phyloP scores from a whole-genome alignment of 2,797 vertebrate species.

The Hemibagrus guttatus region DNA sequence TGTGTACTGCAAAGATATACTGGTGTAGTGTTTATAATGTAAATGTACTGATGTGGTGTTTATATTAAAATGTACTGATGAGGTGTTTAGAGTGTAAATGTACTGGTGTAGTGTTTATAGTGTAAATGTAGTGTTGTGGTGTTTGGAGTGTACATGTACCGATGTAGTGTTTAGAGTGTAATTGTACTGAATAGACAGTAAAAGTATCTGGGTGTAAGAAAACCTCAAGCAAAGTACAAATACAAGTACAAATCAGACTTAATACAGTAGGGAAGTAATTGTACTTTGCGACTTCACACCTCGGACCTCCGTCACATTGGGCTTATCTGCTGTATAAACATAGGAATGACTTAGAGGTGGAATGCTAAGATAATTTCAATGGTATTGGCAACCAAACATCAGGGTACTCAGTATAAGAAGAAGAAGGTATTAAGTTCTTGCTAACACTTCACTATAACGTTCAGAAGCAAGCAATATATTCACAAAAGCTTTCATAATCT shows the following conservation, averaged over 20 bases:
- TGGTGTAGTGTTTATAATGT: not conserved
- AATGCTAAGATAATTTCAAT: conserved; percentile 1
- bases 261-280: not conserved
- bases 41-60: not conserved
- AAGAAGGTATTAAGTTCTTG: not conserved
- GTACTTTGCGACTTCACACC: not conserved
- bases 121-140: too few species aligned
- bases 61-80: not conserved
- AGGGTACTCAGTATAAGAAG: not conserved
- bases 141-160: not conserved
- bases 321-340: conserved; percentile 3
- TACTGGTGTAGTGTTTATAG: too few species aligned
- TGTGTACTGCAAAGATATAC: not conserved
- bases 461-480: not conserved
- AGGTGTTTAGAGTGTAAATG: not conserved
- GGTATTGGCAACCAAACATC: not conserved
- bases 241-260: not conserved
- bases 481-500: not conserved
- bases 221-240: not conserved
- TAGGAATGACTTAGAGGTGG: not conserved
- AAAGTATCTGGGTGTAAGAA: not conserved
- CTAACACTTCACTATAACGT: not conserved
- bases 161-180: not conserved
- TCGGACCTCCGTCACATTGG: not conserved
- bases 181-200: not conserved